Base-by-base conservation (phyloP, 1,140 invertebrate genomes). In the Drosophila ercepeae region DNA sequence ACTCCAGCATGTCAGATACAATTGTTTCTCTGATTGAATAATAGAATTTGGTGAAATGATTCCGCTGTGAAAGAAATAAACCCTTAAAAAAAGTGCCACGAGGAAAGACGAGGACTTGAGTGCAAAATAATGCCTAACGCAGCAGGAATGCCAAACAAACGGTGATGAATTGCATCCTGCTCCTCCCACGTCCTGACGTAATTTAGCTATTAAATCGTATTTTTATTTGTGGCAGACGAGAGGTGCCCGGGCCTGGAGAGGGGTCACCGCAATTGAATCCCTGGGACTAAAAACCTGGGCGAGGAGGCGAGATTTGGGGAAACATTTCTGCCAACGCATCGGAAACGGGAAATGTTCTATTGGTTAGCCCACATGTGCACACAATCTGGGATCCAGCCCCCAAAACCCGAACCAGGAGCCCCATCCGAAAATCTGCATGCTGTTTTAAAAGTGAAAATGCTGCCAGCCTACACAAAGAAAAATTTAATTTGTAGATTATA, bases 161-260 rank as follows among this genome's bases (percentile, higher is more conserved):
- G 36, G 36, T 39, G 36, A 39, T 39, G n/a, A 13, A 16, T 39
- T 39, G 44, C 18, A 65, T 4, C 16, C 16, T 7, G 11, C 23
- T n/a, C 21, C 54, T 32, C 11, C 41, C 9, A 42, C 21, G 9
- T 34, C 25, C 27, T 44, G 41, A 36, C 64, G 75, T 89, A 89
- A 89, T 89, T 83, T 77, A 73, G 83, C 78, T 76, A 89, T 89
- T 89, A 79, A 89, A 83, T 71, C 44, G 61, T 48, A 68, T 70
- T 89, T 79, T 78, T 78, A 78, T 83, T 84, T 61, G 16, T 19
- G 75, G 41, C 39, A 42, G 23, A 16, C 21, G 48, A 23, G 27
- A 27, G 25, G 44, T 19, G 44, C n/a, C 14, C 34, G 19, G 39
- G 14, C 4, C 8, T 19, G 34, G 39, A 49, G 18, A 8, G 23